These are phyloP conservation scores for Spicauda simplicius DNA, from an alignment of 2,888 invertebrate genomes.

Conservation along the genomic window DNA sequence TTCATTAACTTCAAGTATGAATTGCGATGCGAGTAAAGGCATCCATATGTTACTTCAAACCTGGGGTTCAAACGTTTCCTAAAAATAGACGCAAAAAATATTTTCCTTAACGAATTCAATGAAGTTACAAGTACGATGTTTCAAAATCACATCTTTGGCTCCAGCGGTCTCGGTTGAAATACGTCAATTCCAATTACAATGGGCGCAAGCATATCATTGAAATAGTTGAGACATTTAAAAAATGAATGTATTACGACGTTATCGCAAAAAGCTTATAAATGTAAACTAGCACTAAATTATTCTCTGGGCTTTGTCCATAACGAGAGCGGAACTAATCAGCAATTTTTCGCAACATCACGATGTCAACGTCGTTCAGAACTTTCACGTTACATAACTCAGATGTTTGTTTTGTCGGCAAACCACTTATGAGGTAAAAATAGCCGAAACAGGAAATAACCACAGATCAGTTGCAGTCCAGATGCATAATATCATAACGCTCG, in stretches of 20 bases:
- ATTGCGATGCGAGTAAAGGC: conserved; percentile 61
- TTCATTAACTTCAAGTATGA: conserved; percentile 49
- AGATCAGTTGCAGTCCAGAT: conserved; percentile 48
- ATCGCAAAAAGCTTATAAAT: conserved; percentile 36
- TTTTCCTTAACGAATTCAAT: neutral
- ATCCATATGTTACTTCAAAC: neutral
- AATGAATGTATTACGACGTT: conserved; percentile 5
- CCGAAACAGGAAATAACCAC: conserved; percentile 42
- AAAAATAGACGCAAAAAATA: neutral
- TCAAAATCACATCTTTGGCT: too few species aligned
- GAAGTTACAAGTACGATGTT: too few species aligned
- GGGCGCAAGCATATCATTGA: conserved; percentile 15
- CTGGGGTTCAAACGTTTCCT: neutral
- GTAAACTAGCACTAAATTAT: conserved; percentile 32
- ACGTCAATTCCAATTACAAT: conserved; percentile 25
- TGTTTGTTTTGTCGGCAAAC: conserved; percentile 26
- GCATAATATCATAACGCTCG: conserved; percentile 49
- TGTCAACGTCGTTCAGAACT: conserved; percentile 34
- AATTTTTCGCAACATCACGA: conserved; percentile 26
- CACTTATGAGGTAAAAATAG: conserved; percentile 36
- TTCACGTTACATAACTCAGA: conserved; percentile 31
- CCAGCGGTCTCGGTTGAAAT: conserved; percentile 4
- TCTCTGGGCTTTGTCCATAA: conserved; percentile 33
- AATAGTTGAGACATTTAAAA: conserved; percentile 22
- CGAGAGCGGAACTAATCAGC: conserved; percentile 34